Conservation (phyloP, 2,888 invertebrate species). For the Merodon equestris region DNA sequence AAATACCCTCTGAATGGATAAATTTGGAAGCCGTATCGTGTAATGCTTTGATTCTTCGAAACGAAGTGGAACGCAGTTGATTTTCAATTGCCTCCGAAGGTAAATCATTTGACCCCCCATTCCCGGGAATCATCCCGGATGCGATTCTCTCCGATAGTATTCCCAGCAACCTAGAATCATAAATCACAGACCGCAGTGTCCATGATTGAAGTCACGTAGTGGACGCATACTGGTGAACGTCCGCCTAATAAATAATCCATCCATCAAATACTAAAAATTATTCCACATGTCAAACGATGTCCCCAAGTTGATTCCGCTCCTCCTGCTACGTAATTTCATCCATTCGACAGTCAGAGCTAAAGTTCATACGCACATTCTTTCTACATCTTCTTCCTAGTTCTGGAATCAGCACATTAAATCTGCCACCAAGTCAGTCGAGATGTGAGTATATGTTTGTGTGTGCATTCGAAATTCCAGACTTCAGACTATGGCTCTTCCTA, state of each 20-base stretch:
- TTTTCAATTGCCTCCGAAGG: too few species aligned
- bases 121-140: background rate
- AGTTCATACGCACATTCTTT: slow-evolving; percentile 45
- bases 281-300: slow-evolving; percentile 41
- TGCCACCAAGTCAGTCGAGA: slow-evolving; percentile 27
- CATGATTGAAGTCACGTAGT: too few species aligned
- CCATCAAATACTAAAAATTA: slow-evolving; percentile 48
- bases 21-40: too few species aligned
- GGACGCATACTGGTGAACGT: slow-evolving; percentile 21
- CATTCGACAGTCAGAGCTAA: slow-evolving; percentile 7
- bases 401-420: slow-evolving; percentile 47
- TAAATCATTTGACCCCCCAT: too few species aligned
- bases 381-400: slow-evolving; percentile 35
- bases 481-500: slow-evolving; percentile 34
- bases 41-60: too few species aligned
- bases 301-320: background rate
- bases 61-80: too few species aligned
- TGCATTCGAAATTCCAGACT: slow-evolving; percentile 49
- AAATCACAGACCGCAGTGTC: slow-evolving; percentile 35
- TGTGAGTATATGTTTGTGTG: slow-evolving; percentile 1
- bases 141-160: slow-evolving; percentile 2
- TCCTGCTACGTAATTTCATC: slow-evolving; percentile 1
- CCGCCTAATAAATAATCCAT: slow-evolving; percentile 48
- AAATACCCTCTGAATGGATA: too few species aligned
- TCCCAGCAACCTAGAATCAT: slow-evolving; percentile 23